Base-by-base conservation (phyloP, 2,797 vertebrate genomes). In the Sternotherus odoratus region DNA sequence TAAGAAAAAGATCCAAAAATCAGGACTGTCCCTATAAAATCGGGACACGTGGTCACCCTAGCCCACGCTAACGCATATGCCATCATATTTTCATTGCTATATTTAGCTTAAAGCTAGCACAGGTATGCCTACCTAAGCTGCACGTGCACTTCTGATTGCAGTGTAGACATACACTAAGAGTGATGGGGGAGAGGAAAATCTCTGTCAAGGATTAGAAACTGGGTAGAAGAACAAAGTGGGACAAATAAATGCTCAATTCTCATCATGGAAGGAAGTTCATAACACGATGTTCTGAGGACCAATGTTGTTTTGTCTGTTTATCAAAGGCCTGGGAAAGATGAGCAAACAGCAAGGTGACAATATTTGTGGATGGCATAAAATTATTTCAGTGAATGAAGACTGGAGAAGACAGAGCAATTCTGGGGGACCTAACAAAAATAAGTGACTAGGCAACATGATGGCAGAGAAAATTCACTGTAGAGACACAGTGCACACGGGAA, bases 361-460 rank as follows among this genome's bases (percentile, higher is more conserved):
- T 53, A 79, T 4, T 53, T 39, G 77, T 5, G 13, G 3, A 49
- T 28, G 26, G 5, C 8, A 69, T 10, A 51, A 26, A 85, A 5
- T 7, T 90, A 11, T 26, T 48, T 13, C 0, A 46, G 6, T 49
- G 83, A 72, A 57, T 0, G 30, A 46, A 1, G 39, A 49, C 53
- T 49, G 60, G 75, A 1, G 26, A 46, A 1, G n/a, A 53, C 50
- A 46, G 53, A 88, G 80, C 43, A 51, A 24, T 2, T 39, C 39
- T 13, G 1, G 48, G 69, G 83, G 72, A 77, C 10, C 30, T 43
- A 5, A 6, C 77, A 87, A 72, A 51, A 49, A 91, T 82, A 79
- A 48, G 12, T 43, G 77, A 43, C 50, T 86, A 86, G 33, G 72
- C 49, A 84, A 54, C 0, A 6, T 0, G 0, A 1, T 69, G 69